Evolutionary conservation across 92 coral and sea anemone genomes (phyloP).

Genomic region (Palythoa heliodiscus): DNA sequence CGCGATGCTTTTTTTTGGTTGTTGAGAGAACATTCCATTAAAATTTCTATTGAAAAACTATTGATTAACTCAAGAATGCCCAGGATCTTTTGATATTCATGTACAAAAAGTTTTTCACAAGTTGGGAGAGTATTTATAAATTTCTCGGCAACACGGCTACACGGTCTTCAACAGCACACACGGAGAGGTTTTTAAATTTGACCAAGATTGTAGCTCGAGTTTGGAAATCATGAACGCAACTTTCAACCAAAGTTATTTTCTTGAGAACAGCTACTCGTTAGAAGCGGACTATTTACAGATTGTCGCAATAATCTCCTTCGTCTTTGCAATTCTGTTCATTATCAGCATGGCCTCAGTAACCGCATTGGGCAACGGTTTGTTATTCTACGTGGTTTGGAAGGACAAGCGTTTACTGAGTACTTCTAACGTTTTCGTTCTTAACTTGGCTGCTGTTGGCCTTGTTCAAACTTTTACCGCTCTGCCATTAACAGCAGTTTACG

Average conservation of each 20-base stretch:
- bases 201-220: neutral
- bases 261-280: neutral
- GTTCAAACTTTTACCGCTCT: constrained; percentile 52
- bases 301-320: neutral
- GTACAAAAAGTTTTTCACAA: neutral
- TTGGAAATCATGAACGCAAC: constrained; percentile 6
- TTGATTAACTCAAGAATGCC: neutral
- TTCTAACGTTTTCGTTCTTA: constrained; percentile 65
- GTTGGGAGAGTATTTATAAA: neutral
- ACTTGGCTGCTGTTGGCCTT: constrained; percentile 60
- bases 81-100: neutral
- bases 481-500: constrained; percentile 42
- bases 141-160: neutral
- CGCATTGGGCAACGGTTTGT: constrained; percentile 44
- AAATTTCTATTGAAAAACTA: neutral
- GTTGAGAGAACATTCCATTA: neutral
- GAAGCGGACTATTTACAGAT: neutral
- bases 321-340: constrained; percentile 4
- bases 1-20: neutral
- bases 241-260: neutral
- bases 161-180: neutral
- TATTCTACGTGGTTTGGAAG: constrained; percentile 67
- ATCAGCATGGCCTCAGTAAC: constrained; percentile 24
- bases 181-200: neutral
- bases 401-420: constrained; percentile 64